A percentile compares a stretch with the other conserved stretches of the same genome.
Evolutionary conservation across 2,797 vertebrate genomes (phyloP).

Genomic region (Trachops cirrhosus): DNA sequence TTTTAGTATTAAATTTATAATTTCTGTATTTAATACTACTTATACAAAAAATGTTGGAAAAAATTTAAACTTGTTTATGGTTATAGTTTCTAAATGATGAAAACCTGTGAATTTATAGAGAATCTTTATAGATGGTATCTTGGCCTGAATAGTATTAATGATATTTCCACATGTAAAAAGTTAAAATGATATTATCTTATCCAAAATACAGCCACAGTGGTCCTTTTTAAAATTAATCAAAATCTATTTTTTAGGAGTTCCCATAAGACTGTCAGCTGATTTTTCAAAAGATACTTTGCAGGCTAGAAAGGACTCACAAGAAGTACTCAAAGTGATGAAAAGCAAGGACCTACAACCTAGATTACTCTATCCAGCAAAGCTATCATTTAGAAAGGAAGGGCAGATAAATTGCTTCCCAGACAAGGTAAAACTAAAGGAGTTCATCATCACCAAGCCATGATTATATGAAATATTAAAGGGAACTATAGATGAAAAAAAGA

Average conservation of each 20-base stretch:
- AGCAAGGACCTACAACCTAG: neutral
- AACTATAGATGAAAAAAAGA: no score
- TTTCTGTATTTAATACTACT: neutral
- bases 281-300: neutral
- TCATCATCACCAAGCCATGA: no score
- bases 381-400: neutral
- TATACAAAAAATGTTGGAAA: neutral
- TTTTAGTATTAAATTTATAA: neutral
- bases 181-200: neutral
- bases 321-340: neutral
- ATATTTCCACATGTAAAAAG: neutral
- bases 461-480: no score
- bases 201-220: neutral
- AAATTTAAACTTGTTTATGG: neutral
- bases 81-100: neutral
- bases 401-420: neutral
- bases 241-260: neutral
- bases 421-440: neutral
- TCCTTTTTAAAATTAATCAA: neutral
- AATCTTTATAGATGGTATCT: neutral
- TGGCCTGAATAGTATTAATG: neutral
- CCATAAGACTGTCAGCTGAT: neutral
- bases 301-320: neutral
- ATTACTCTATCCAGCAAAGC: neutral
- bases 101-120: neutral